These are phyloP conservation scores for Bothrops jararaca DNA, from an alignment of 2,113 vertebrate species.

Conservation along the genomic window DNA sequence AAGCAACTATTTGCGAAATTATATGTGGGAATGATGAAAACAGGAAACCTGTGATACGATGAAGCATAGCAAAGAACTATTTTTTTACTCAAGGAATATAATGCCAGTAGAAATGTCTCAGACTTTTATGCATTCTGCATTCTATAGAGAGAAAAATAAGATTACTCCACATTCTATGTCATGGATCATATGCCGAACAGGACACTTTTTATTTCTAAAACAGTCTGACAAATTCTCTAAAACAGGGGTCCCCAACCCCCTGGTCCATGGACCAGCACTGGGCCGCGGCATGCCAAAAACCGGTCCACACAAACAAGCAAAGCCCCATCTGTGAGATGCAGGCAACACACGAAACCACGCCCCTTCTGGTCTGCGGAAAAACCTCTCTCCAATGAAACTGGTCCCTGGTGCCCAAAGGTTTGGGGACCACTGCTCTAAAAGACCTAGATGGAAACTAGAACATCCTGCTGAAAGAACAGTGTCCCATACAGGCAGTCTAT, in stretches of 20 bases:
- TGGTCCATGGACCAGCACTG: too few relatives aligned
- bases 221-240: neutral
- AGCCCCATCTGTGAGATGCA: too few relatives aligned
- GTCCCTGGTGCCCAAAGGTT: too few relatives aligned
- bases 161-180: neutral
- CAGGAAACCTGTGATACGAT: neutral
- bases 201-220: neutral
- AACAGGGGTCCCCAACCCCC: too few relatives aligned
- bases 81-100: neutral
- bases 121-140: neutral
- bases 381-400: too few relatives aligned
- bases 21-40: neutral
- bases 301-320: too few relatives aligned
- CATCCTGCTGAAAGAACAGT: neutral
- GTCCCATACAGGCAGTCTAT: too few relatives aligned
- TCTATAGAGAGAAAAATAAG: neutral
- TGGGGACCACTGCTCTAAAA: neutral
- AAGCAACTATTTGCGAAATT: neutral
- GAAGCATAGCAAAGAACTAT: neutral
- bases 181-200: neutral
- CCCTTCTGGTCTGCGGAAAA: too few relatives aligned
- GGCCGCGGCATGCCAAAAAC: too few relatives aligned
- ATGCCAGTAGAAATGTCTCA: neutral
- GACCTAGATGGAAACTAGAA: neutral
- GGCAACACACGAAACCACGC: too few relatives aligned